These are phyloP conservation scores for Macrotus californicus DNA, from an alignment of 2,113 vertebrate genomes.

Conservation along the genomic window DNA sequence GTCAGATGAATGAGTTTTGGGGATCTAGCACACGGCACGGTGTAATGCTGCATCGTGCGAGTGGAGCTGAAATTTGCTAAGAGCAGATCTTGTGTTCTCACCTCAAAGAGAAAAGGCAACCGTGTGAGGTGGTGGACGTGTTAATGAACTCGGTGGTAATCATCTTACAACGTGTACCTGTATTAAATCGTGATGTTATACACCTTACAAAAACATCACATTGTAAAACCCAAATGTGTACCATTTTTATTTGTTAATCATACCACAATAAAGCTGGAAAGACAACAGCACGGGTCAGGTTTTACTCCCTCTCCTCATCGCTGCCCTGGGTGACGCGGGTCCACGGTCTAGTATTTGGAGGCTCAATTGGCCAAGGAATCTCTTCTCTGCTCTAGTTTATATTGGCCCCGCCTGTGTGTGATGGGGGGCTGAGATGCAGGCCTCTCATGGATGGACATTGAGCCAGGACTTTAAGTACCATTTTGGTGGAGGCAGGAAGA, in stretches of 20 bases:
- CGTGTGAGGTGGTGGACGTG: not conserved
- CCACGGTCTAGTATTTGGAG: not conserved
- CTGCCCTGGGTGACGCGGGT: not conserved
- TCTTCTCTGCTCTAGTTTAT: not conserved
- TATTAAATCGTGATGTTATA: not conserved
- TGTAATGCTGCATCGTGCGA: no score
- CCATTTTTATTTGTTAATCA: not conserved
- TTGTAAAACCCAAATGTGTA: not conserved
- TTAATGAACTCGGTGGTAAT: not conserved
- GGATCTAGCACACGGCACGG: rapidly evolving
- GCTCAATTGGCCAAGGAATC: not conserved
- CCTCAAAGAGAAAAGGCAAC: not conserved
- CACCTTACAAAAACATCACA: not conserved
- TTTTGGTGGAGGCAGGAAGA: not conserved
- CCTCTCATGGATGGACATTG: not conserved
- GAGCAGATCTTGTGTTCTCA: not conserved
- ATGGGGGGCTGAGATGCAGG: not conserved
- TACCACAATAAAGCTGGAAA: not conserved
- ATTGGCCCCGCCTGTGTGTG: not conserved
- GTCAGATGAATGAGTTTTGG: not conserved
- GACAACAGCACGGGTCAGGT: not conserved
- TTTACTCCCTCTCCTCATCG: not conserved
- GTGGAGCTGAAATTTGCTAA: not conserved
- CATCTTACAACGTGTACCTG: not conserved
- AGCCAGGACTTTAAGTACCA: not conserved